Evolutionary conservation across 2,113 vertebrate species (phyloP).

Genomic region (Catharus minimus): DNA sequence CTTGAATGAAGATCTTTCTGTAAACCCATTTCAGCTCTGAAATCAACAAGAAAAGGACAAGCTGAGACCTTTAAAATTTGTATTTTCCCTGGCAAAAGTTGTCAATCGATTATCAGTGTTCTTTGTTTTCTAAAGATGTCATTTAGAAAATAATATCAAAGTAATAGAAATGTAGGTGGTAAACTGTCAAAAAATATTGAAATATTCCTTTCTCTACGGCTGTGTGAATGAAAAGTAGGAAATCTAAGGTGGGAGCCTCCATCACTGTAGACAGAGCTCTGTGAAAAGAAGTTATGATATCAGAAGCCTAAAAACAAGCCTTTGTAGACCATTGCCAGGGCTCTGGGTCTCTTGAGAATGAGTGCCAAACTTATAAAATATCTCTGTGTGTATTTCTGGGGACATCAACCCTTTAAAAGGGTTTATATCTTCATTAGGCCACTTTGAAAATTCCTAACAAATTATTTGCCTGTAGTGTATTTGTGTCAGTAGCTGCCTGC

Average conservation of each 20-base stretch:
- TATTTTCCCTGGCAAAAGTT: background rate
- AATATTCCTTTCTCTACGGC: background rate
- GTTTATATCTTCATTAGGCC: background rate
- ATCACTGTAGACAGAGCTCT: background rate
- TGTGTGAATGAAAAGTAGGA: background rate
- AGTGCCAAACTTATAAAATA: background rate
- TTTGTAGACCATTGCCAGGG: background rate
- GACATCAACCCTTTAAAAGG: background rate
- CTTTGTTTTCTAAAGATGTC: background rate
- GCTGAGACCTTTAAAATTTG: background rate
- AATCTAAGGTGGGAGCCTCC: background rate
- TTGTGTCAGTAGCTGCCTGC: background rate
- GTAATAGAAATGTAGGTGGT: background rate
- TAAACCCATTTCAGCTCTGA: background rate
- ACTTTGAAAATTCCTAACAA: background rate
- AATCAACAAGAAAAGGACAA: background rate
- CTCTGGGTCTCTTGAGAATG: background rate
- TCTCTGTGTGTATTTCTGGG: background rate
- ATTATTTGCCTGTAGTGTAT: background rate
- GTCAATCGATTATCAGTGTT: background rate
- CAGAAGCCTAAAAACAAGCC: background rate
- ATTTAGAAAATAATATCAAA: background rate
- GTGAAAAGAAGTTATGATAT: background rate
- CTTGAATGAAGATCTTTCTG: background rate
- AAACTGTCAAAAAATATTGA: background rate